A percentile compares a stretch with the other conserved stretches of the same genome.
Evolutionary conservation across 2,797 vertebrate species (phyloP).

Genomic region (Caiman crocodilus): DNA sequence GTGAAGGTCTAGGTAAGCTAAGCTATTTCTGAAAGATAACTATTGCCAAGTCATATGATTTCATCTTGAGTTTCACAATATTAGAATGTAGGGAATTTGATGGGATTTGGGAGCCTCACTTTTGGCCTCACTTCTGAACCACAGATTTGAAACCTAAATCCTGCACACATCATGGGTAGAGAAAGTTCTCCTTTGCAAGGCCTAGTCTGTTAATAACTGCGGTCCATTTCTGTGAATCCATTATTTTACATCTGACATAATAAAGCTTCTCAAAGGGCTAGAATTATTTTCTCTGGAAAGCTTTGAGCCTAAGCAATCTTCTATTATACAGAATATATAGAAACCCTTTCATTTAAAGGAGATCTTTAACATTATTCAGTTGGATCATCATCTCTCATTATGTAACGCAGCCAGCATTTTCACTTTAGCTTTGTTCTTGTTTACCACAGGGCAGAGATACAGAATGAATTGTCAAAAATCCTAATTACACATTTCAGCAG

Average conservation of each 20-base stretch:
- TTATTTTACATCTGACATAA: slow-evolving; percentile 69
- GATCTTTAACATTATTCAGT: slow-evolving; percentile 62
- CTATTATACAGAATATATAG: slow-evolving; percentile 72
- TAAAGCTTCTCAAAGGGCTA: slow-evolving; percentile 67
- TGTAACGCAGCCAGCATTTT: slow-evolving; percentile 64
- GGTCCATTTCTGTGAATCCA: slow-evolving; percentile 52
- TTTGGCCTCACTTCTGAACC: not conserved
- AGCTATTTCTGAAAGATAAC: rapidly evolving
- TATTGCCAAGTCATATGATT: not conserved
- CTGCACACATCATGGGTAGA: not conserved
- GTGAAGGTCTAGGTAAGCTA: not conserved
- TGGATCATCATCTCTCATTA: slow-evolving; percentile 65
- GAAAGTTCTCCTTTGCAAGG: slow-evolving; percentile 19
- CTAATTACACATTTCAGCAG: slow-evolving; percentile 70
- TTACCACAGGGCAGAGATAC: slow-evolving; percentile 64
- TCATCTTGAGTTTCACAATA: not conserved
- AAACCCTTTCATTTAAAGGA: slow-evolving; percentile 73
- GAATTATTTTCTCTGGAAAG: slow-evolving; percentile 76
- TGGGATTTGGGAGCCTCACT: not conserved
- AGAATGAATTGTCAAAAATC: slow-evolving; percentile 70
- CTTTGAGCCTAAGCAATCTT: slow-evolving; percentile 74
- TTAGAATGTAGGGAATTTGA: not conserved
- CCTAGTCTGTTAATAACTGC: not conserved
- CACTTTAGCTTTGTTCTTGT: slow-evolving; percentile 64
- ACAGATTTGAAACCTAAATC: not conserved